Evolutionary conservation across 2,113 vertebrate genomes (phyloP).

Genomic region (Oxygymnocypris stewartii): DNA sequence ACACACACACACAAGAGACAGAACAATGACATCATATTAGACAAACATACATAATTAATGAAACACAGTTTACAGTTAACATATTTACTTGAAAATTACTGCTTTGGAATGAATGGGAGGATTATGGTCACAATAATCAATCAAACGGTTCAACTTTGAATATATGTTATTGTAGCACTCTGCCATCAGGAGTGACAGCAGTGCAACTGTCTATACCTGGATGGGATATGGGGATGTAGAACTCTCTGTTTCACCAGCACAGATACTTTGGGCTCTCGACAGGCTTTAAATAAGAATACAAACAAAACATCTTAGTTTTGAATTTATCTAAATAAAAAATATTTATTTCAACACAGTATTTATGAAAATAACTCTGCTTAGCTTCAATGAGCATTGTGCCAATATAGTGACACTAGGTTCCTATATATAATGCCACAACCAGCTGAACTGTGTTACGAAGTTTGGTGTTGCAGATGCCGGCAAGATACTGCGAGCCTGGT

Average conservation of each 20-base stretch:
- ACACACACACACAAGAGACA: neutral
- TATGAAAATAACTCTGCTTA: neutral
- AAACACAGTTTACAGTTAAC: neutral
- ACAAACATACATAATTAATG: neutral
- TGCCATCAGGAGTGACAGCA: neutral
- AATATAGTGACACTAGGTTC: too few species aligned
- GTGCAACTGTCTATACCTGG: constrained; percentile 74
- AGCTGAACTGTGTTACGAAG: too few species aligned
- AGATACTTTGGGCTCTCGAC: constrained; percentile 92
- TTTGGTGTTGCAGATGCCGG: neutral
- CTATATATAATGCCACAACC: too few species aligned
- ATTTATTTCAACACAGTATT: neutral
- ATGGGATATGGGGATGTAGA: constrained; percentile 84
- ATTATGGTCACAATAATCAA: neutral
- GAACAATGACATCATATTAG: neutral
- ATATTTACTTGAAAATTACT: neutral
- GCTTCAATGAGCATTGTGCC: too few species aligned
- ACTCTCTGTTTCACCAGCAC: constrained; percentile 91
- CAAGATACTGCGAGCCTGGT: neutral
- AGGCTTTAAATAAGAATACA: constrained; percentile 79
- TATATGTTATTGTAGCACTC: neutral
- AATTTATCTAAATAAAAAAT: neutral
- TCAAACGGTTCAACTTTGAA: neutral
- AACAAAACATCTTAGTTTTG: neutral
- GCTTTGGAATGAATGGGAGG: neutral